A percentile compares a stretch with the other conserved stretches of the same genome.
Evolutionary conservation across 35 echinoderm and acorn worm genomes (phyloP).

Genomic region (Heliocidaris erythrogramma): DNA sequence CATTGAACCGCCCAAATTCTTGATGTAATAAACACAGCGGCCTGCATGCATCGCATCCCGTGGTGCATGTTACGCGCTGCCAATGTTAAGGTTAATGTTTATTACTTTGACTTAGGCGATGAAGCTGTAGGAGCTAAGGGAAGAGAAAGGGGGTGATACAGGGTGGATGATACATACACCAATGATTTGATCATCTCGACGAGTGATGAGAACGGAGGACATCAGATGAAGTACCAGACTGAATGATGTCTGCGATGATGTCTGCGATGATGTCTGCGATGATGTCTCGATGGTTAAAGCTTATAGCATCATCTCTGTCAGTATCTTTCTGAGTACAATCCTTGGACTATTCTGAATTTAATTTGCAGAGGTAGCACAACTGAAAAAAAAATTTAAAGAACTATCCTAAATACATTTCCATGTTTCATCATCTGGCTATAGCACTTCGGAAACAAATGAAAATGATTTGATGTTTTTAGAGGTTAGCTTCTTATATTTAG

Average conservation of each 20-base stretch:
- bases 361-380: too few species aligned
- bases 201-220: background rate
- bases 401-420: too few species aligned
- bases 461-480: too few species aligned
- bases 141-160: background rate
- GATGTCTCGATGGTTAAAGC: background rate
- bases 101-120: background rate
- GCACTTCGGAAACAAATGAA: too few species aligned
- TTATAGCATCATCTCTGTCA: background rate
- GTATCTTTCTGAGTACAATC: too few species aligned
- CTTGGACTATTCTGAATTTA: too few species aligned
- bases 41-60: background rate
- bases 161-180: conserved; percentile 15
- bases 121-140: background rate
- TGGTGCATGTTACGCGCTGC: background rate
- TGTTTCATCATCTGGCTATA: too few species aligned
- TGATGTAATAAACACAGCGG: conserved; percentile 16
- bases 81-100: conserved; percentile 18
- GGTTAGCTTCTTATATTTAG: too few species aligned
- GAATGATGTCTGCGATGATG: background rate
- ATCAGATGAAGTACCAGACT: conserved; percentile 16
- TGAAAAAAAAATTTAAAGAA: too few species aligned
- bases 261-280: background rate
- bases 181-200: background rate
- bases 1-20: conserved; percentile 1